Base-by-base conservation (phyloP, 2,113 vertebrate species). In the Erinaceus europaeus region DNA sequence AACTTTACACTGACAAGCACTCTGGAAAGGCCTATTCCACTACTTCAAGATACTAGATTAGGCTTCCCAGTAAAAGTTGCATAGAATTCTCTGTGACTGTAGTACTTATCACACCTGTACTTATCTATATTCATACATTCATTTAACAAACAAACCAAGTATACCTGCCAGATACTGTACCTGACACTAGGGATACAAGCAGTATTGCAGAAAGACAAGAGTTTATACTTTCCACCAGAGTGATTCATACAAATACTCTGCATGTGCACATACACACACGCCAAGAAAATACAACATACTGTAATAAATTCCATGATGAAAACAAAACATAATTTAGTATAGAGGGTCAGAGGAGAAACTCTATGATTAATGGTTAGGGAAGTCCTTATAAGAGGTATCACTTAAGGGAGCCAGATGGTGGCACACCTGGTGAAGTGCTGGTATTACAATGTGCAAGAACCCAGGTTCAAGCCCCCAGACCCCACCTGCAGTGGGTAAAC, bases 331-430 rank as follows among this genome's bases (percentile, higher is more conserved):
- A 55, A 23, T 64, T 25, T 3, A 68, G 34, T 75, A 32, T 4
- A 17, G 57, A 62, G 46, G 64, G 40, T 6, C n/a, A 25, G 6
- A 21, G 48, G 34, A 71, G 38, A n/a, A 4, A 64, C 18, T 53
- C 27, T 12, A 36, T 23, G 25, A 46, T 32, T 52, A 21, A 40
- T 74, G 71, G 74, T 62, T 38, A 82, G 3, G 15, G 15, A 78
- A 83, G 40, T 2, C 52, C 34, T 23, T 50, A 15, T 42, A 32
- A 32, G 29, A 46, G 17, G 52, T 32, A 11, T 34, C 46, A 78
- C 29, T n/a, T 82, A 78, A 78, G 84, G 69, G 21, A 77, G 67
- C 38, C 77, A 73, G n/a, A n/a, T n/a, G n/a, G n/a, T n/a, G n/a
- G n/a, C n/a, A n/a, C n/a, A n/a, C n/a, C n/a, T n/a, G n/a, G n/a